Base-by-base conservation (phyloP, 1,140 invertebrate species). In the Aphidius gifuensis region DNA sequence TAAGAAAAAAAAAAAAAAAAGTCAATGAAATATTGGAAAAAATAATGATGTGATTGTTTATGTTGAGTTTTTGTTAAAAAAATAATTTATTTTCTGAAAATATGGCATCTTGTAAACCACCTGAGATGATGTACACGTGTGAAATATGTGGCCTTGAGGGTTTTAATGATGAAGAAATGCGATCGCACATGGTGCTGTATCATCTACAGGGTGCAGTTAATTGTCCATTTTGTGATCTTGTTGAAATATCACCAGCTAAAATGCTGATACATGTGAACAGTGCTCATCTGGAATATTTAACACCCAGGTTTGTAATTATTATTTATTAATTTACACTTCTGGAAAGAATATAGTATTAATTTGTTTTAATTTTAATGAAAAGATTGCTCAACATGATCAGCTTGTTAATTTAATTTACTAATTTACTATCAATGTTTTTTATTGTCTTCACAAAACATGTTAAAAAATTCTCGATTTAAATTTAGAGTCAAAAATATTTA, bases 101-200 rank as follows among this genome's bases (percentile, higher is more conserved):
- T 62, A 79, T 79, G 76, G 75, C 75, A 57, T 64, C 76, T 43
- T 77, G 70, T 62, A 80, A 80, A 70, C 66, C 72, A 60, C 74
- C 76, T 58, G 79, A 79, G 73, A 74, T 80, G 73, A 80, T 73
- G 68, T 85, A 88, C 74, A 87, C 87, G 44, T 94, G 92, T 77
- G 89, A 93, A 76, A 90, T 93, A 62, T 94, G 92, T 76, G 91
- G 91, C 9, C 82, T 87, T 55, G 89, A 91, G 68, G 89, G 88
- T 43, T 84, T 93, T 53, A 87, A 85, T 45, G 90, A 92, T 68
- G 88, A 90, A 53, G 88, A 90, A 67, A 90, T 94, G 86, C 82
- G 90, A 66, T 82, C 85, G 23, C 92, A 94, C 75, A 90, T 90
- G 63, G 80, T 89, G 43, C 82, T 87, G 38, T 87, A 85, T 69